Percentiles rank a stretch among this genome's conserved stretches.
Evolutionary conservation across 2,888 invertebrate genomes (phyloP).

Genomic region (Oligia latruncula): DNA sequence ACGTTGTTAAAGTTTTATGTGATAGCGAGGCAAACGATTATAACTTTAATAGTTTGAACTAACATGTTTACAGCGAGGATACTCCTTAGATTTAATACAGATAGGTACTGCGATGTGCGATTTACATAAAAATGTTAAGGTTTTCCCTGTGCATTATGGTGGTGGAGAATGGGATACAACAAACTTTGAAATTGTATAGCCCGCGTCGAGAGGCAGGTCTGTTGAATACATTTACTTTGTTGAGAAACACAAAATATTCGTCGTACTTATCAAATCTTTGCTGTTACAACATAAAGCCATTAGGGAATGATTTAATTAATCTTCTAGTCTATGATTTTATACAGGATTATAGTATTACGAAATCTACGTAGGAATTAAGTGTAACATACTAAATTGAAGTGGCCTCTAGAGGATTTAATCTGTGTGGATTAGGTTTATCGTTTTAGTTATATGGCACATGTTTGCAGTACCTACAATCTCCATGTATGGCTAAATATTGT

Average conservation of each 20-base stretch:
- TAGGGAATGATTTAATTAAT: conserved; percentile 36
- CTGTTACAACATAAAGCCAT: conserved; percentile 38
- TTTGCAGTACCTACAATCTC: conserved; percentile 7
- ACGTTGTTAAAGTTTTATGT: conserved; percentile 17
- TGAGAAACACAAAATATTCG: conserved; percentile 45
- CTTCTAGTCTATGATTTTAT: conserved; percentile 38
- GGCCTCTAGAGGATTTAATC: conserved; percentile 40
- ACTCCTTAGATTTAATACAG: conserved; percentile 34
- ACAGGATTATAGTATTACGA: conserved; percentile 40
- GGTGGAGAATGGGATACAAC: conserved; percentile 1
- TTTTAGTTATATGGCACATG: conserved; percentile 25
- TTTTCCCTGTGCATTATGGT: conserved; percentile 20
- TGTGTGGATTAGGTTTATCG: conserved; percentile 36
- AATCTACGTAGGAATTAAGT: conserved; percentile 17
- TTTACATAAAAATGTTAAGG: conserved; percentile 45
- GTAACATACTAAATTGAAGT: conserved; percentile 34
- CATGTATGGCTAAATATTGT: conserved; percentile 28
- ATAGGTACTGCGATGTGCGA: conserved; percentile 38
- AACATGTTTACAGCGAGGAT: conserved; percentile 36
- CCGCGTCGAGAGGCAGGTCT: conserved; percentile 7
- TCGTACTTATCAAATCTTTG: conserved; percentile 43
- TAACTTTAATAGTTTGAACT: conserved; percentile 47
- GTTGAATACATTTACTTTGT: conserved; percentile 46
- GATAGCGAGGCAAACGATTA: conserved; percentile 43
- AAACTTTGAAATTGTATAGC: conserved; percentile 46